phyloP scores from a whole-genome alignment of 2,888 invertebrate genomes.

The Pandemis heparana region DNA sequence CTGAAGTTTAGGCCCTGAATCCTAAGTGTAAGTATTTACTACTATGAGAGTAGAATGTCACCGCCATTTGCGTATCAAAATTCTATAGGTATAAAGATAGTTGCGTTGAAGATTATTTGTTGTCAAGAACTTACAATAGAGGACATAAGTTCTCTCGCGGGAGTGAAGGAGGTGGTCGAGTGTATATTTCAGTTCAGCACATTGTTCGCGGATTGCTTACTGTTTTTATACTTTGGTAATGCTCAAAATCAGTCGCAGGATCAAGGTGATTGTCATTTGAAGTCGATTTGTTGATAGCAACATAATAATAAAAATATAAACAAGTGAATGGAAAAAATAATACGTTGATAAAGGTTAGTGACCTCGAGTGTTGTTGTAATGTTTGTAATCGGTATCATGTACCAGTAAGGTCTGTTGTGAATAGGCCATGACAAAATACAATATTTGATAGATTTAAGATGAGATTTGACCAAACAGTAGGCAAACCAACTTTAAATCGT shows the following conservation, averaged over 20 bases:
- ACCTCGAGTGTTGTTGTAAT: background rate
- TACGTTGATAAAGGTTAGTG: conserved; percentile 5
- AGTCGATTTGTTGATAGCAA: background rate
- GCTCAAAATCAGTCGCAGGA: conserved; percentile 28
- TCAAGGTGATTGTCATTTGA: background rate
- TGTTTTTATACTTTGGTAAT: conserved; percentile 60
- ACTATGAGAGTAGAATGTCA: too few relatives aligned
- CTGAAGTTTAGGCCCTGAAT: too few relatives aligned
- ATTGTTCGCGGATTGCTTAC: background rate
- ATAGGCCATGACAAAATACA: background rate
- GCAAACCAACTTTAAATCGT: too few relatives aligned
- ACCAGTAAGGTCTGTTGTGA: background rate
- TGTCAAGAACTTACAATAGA: too few relatives aligned
- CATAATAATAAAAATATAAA: background rate
- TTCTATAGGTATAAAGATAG: too few relatives aligned
- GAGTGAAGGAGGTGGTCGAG: background rate
- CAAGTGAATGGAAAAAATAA: background rate
- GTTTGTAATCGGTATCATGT: background rate
- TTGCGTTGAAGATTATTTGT: too few relatives aligned
- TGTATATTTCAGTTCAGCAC: background rate
- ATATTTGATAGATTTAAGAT: background rate
- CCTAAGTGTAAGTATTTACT: too few relatives aligned
- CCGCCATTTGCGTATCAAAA: too few relatives aligned
- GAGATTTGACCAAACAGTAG: too few relatives aligned
- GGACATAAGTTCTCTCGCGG: background rate